Base-by-base conservation (phyloP, 2,888 invertebrate species). In the Hyposoter dolosus region DNA sequence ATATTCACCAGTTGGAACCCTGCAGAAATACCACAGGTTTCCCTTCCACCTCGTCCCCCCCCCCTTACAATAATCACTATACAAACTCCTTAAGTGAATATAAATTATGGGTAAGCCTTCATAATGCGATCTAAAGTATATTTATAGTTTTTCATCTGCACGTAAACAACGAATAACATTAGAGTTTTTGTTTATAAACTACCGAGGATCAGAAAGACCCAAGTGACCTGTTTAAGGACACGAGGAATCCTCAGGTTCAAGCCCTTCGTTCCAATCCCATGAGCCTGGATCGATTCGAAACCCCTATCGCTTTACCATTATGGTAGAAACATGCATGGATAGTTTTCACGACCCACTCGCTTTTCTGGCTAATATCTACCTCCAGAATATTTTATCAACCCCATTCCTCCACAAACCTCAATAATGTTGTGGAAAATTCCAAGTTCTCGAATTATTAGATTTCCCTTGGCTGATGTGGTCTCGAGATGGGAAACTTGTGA, bases 301-400 rank as follows among this genome's bases (percentile, higher is more conserved):
- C 28, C 12, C 7, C 4, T 1, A 5, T 60, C 60, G 15, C 28
- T 28, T 5, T 28, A 60, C 28, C 28, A 28, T 60, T 47, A 9
- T 28, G 15, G 10, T 28, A 45, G 28, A 69, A 47, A 45, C 47
- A 47, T 47, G 69, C 10, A 66, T 40, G 56, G 53, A 72, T 35
- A 53, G 23, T 74, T 74, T 56, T 6, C 72, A 56, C 53, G 40
- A 74, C 6, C 35, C 40, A 17, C 75, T 23, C 15, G 47, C 19
- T 23, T 63, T 43, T 60, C 40, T 17, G 9, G 5, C 45, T 75
- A 28, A 75, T 75, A 60, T 75, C 76, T 50, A 66, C 65, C 63
- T 43, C 35, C 9, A 35, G 50, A 66, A 47, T 45, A 50, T 76
- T 65, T 65, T 19, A 65, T 43, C 47, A 23, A n/a, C 10, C 50